Evolutionary conservation across 2,888 invertebrate species (phyloP), one percentile per base, ranked within the genome.

Genomic region (Dusona sp.): DNA sequence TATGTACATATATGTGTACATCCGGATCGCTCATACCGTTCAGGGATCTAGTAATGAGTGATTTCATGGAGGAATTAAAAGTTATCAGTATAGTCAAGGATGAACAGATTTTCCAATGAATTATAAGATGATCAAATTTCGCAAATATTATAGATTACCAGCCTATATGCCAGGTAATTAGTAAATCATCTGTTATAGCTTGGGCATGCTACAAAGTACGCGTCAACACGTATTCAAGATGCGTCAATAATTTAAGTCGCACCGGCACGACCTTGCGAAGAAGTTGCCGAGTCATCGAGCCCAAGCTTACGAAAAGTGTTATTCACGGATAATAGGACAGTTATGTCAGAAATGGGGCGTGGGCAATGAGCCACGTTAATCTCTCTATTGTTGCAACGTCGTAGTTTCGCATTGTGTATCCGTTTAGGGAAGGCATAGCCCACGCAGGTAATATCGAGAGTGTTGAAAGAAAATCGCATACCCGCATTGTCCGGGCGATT

Each of bases 341-440:
- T 74, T 54, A 13, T 68, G 33, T 65, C 68, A 42, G 45, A 79
- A 83, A 70, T 73, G 51, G 84, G 86, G 81, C 79, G 87, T 86
- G 83, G 86, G 83, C 83, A 77, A 54, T 75, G 68, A 61, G 65
- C 51, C 74, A 36, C 61, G 80, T 36, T 86, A 86, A 86, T 86
- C 83, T 81, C 25, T 74, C 36, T 65, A 77, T 33, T 33, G 80
- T 83, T 86, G 83, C 80, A 33, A 78, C 81, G 73, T 61, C 68
- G 80, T 72, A 78, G 51, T 80, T 73, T 85, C 79, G 81, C 80
- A 87, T 82, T 83, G 89, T 90, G 88, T 88, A 90, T 90, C 89
- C 89, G 91, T 91, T 91, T 91, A 90, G 51, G 91, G 91, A 90
- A 91, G 90, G 89, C 90, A 85, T 89, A 89, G 90, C 92, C 92